phyloP scores from a whole-genome alignment of 2,113 vertebrate species.

The Odontophorus gujanensis region DNA sequence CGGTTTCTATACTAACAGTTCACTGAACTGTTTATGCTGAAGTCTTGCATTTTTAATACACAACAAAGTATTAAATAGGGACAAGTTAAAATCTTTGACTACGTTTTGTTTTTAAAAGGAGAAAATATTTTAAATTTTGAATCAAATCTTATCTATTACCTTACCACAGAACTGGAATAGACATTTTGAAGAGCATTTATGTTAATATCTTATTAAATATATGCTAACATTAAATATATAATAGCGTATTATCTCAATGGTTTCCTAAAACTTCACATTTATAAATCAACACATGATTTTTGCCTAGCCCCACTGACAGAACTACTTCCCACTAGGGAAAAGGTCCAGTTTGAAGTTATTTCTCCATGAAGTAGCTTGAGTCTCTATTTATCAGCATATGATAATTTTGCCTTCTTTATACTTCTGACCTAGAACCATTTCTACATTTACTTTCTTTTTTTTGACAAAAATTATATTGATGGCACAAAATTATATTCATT shows the following conservation, averaged over 20 bases:
- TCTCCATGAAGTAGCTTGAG: constrained; percentile 63
- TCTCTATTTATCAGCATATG: constrained; percentile 67
- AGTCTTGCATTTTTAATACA: neutral
- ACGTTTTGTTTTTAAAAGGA: constrained; percentile 40
- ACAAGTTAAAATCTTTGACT: constrained; percentile 47
- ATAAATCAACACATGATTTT: constrained; percentile 26
- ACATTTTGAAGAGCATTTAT: constrained; percentile 26
- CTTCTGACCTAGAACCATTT: neutral
- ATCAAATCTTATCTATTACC: constrained; percentile 13
- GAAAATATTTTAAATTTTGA: constrained; percentile 45
- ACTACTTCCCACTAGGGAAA: constrained; percentile 46
- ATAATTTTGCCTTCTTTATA: constrained; percentile 51
- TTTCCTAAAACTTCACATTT: constrained; percentile 59
- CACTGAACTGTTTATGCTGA: neutral
- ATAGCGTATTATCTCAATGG: constrained; percentile 37
- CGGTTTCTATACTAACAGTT: neutral
- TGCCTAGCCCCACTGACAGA: constrained; percentile 31
- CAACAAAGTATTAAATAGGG: constrained; percentile 21
- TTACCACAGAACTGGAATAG: neutral
- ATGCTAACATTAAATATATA: neutral
- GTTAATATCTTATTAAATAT: neutral
- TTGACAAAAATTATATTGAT: constrained; percentile 34
- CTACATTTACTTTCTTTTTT: constrained; percentile 23
- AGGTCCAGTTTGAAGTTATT: constrained; percentile 70
- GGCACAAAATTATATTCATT: constrained; percentile 48